phyloP scores from a whole-genome alignment of 1,140 invertebrate genomes.

The Heliothis virescens region DNA sequence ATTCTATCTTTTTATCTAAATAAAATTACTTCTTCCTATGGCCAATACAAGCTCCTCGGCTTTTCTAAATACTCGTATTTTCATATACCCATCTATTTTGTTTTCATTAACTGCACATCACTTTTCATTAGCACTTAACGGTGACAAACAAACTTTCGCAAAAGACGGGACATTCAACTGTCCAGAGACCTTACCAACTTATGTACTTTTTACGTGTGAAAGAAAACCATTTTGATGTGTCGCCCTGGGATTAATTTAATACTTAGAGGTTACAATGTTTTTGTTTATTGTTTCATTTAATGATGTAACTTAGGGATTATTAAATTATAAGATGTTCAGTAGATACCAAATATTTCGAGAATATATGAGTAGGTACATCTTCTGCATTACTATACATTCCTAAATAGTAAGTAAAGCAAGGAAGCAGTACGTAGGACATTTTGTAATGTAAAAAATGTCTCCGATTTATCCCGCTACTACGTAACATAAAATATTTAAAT shows the following conservation, averaged over 20 bases:
- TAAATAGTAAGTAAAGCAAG: too few relatives aligned
- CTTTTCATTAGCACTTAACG: slow-evolving; percentile 70
- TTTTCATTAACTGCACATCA: slow-evolving; percentile 75
- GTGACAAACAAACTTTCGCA: slow-evolving; percentile 61
- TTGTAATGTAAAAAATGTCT: neutral
- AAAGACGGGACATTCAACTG: slow-evolving; percentile 39
- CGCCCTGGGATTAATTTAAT: slow-evolving; percentile 23
- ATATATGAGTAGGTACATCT: too few relatives aligned
- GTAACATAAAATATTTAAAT: slow-evolving; percentile 2
- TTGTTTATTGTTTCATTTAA: neutral
- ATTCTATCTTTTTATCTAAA: too few relatives aligned
- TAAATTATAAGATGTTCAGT: too few relatives aligned
- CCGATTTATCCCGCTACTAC: neutral
- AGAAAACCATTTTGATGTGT: slow-evolving; percentile 24
- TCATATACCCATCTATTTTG: slow-evolving; percentile 59
- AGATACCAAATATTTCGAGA: too few relatives aligned
- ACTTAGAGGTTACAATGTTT: slow-evolving; percentile 13
- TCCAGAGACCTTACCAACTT: slow-evolving; percentile 50
- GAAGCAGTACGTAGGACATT: too few relatives aligned
- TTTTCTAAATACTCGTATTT: too few relatives aligned
- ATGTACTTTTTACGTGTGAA: slow-evolving; percentile 41
- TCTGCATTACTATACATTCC: too few relatives aligned
- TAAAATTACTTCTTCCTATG: too few relatives aligned
- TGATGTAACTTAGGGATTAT: neutral
- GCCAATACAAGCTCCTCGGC: too few relatives aligned